phyloP scores from a whole-genome alignment of 2,888 invertebrate species.

The Cantharis nigra region DNA sequence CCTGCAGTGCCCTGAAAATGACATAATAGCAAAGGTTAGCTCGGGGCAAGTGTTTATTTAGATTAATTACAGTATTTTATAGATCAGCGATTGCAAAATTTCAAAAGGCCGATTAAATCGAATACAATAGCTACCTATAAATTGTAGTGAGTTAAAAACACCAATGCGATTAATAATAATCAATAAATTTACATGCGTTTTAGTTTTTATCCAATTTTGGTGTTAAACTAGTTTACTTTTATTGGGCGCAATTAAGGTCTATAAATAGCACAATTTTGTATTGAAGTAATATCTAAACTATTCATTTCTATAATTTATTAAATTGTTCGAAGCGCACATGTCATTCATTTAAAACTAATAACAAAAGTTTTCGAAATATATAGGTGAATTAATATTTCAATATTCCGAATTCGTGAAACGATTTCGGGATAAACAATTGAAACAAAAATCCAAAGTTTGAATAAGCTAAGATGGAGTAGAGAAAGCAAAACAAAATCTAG shows the following conservation, averaged over 20 bases:
- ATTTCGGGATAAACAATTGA: neutral
- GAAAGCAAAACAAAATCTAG: neutral
- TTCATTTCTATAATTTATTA: neutral
- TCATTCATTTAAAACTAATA: neutral
- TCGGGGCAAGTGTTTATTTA: conserved; percentile 9
- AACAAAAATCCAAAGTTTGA: neutral
- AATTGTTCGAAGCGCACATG: neutral
- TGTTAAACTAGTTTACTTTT: neutral
- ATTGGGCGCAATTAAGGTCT: neutral
- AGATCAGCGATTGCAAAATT: conserved; percentile 11
- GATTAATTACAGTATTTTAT: conserved; percentile 24
- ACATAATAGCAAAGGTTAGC: neutral
- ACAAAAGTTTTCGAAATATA: neutral
- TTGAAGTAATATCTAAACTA: neutral
- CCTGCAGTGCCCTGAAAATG: neutral
- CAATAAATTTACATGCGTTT: neutral
- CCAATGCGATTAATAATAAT: neutral
- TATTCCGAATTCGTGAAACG: neutral
- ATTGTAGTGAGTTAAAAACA: neutral
- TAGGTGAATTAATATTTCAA: neutral
- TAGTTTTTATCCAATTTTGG: neutral
- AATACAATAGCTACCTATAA: conserved; percentile 3
- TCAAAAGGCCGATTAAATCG: conserved; percentile 6
- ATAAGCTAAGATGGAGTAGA: too few relatives aligned
- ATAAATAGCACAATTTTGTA: neutral